Conservation (phyloP, 1,140 invertebrate species). For the Oncopodura yosiiana region DNA sequence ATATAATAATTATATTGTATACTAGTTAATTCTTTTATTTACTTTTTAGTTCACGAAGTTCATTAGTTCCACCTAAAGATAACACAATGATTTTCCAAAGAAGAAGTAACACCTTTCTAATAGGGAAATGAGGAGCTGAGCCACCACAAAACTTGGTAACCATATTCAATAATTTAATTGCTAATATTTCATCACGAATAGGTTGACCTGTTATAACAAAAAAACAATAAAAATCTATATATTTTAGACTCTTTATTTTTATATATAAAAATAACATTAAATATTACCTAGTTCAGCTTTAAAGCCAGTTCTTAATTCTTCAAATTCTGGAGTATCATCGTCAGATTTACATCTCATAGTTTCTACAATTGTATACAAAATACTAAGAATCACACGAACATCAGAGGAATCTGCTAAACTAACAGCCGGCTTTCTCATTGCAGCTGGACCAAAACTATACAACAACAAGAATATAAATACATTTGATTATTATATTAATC, state of each 20-base stretch:
- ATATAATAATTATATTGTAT: neutral
- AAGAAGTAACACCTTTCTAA: constrained; percentile 92
- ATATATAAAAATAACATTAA: neutral
- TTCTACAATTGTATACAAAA: constrained; percentile 90
- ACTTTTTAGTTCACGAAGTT: constrained; percentile 63
- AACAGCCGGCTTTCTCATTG: constrained; percentile 76
- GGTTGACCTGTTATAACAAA: constrained; percentile 36
- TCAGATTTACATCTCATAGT: constrained; percentile 59
- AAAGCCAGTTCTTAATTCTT: constrained; percentile 61
- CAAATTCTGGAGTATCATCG: constrained; percentile 54
- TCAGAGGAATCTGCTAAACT: constrained; percentile 85
- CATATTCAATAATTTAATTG: constrained; percentile 83
- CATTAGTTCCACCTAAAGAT: constrained; percentile 77
- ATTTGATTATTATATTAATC: neutral
- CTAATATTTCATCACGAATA: constrained; percentile 68
- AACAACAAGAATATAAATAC: constrained; percentile 4
- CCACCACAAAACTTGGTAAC: constrained; percentile 90
- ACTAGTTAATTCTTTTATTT: constrained; percentile 5
- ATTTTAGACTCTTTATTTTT: constrained; percentile 1
- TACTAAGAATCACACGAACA: constrained; percentile 79
- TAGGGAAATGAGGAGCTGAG: constrained; percentile 87
- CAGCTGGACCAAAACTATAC: constrained; percentile 46
- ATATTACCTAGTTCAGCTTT: constrained; percentile 63
- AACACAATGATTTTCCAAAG: constrained; percentile 91
- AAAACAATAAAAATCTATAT: neutral